Evolutionary conservation across 2,888 invertebrate genomes (phyloP), one percentile per base, ranked within the genome.

Genomic region (Nephrotoma appendiculata): DNA sequence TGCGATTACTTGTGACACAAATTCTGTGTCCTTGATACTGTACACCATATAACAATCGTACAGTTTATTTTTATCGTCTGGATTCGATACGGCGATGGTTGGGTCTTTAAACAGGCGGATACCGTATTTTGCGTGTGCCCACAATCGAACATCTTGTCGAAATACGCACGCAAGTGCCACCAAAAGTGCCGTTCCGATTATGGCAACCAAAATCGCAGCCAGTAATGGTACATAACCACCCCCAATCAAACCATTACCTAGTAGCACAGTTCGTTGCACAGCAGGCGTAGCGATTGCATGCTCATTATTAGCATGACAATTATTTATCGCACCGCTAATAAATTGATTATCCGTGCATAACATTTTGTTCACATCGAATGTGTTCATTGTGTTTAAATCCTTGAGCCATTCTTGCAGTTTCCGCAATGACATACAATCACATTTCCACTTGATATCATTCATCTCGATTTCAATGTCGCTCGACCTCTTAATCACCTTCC

Each of bases 41-140:
- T 97, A 98, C 88, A 96, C 95, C 90, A 98, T 94, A 92, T 97
- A 98, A 87, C 96, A 97, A 91, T 98, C 97, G 92, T 96, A 97
- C 9, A 96, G 93, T 89, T 96, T 94, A 90, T 95, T 95, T 91
- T 93, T 89, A 31, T 88, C 87, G 44, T 88, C 88, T 42, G 83
- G 84, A 19, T 19, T 86, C 11, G 11, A 42, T 6, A 52, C 52
- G 6, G 86, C 84, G 15, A 86, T 86, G 11, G 88, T 87, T 83
- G 87, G 86, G 87, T 88, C 88, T 92, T 95, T 95, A 90, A 96
- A 95, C 88, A 96, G 92, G 87, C 96, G 93, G 44, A 96, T 94
- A 83, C 96, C 96, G 91, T 96, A 96, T 89, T 94, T 95, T 86
- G 96, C 94, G 91, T 96, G 96, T 12, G 96, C 95, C 96, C 96